Conservation (phyloP, 2,113 vertebrate genomes). For the Colaptes auratus region DNA sequence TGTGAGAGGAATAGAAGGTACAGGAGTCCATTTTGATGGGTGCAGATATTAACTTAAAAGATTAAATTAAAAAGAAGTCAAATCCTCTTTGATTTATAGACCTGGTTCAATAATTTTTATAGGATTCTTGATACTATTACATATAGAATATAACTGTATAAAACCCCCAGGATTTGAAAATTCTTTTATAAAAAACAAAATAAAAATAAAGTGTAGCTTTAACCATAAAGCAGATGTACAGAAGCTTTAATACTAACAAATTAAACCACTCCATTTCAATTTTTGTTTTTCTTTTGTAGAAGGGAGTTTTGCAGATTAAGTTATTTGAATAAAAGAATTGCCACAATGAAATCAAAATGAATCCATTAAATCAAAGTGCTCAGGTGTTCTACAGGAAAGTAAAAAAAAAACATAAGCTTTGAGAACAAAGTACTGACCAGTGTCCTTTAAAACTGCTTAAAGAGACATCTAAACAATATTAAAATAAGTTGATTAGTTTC, state of each 20-base stretch:
- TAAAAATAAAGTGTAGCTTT: background rate
- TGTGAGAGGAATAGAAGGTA: background rate
- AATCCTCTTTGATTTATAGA: background rate
- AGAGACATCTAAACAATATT: background rate
- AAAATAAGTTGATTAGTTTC: background rate
- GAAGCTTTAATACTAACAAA: background rate
- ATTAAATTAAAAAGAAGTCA: background rate
- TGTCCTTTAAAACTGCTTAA: background rate
- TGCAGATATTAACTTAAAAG: background rate
- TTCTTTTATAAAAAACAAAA: background rate
- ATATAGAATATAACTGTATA: background rate
- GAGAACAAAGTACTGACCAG: background rate
- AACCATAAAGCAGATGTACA: background rate
- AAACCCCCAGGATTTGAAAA: background rate
- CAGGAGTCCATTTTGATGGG: background rate
- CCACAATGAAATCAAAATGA: background rate
- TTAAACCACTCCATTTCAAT: background rate
- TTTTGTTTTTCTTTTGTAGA: background rate
- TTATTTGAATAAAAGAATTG: background rate
- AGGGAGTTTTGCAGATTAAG: background rate
- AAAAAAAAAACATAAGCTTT: background rate
- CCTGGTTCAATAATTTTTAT: background rate
- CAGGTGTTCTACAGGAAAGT: background rate
- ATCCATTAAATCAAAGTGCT: background rate
- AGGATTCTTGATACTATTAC: background rate